phyloP scores from a whole-genome alignment of 2,888 invertebrate species.

The Cerastis leucographa region DNA sequence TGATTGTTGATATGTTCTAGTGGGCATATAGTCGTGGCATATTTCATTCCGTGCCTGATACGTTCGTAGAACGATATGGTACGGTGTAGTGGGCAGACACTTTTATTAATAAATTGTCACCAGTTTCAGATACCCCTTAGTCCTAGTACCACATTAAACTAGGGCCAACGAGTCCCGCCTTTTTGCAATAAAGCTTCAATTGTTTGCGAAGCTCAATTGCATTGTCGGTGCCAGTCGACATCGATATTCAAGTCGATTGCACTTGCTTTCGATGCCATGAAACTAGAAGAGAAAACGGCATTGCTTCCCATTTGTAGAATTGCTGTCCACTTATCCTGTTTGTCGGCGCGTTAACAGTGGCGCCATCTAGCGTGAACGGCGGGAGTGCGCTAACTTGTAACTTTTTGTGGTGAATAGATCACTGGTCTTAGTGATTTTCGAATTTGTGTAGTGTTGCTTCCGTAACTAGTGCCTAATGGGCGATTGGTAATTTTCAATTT shows the following conservation, averaged over 20 bases:
- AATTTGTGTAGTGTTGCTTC: neutral
- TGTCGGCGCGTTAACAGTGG: slow-evolving; percentile 44
- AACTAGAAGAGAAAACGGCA: slow-evolving; percentile 57
- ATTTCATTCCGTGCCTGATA: neutral
- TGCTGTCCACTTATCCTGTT: slow-evolving; percentile 49
- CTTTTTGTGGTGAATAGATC: neutral
- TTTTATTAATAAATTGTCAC: neutral
- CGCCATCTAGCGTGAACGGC: slow-evolving; percentile 32
- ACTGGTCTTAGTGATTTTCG: neutral
- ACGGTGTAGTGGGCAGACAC: neutral
- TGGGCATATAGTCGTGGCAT: neutral
- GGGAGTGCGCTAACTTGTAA: neutral
- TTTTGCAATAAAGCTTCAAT: slow-evolving; percentile 35
- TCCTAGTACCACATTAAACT: neutral
- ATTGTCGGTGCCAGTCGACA: slow-evolving; percentile 48
- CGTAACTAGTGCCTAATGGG: neutral
- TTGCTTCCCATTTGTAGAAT: slow-evolving; percentile 50
- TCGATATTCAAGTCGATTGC: slow-evolving; percentile 57
- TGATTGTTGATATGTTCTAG: neutral
- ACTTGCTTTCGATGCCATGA: slow-evolving; percentile 57
- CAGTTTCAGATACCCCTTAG: neutral
- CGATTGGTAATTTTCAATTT: neutral
- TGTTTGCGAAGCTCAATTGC: slow-evolving; percentile 41
- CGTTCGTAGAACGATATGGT: neutral
- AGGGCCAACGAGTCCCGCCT: neutral